Evolutionary conservation across 2,797 vertebrate species (phyloP).

Genomic region (Euthynnus affinis): DNA sequence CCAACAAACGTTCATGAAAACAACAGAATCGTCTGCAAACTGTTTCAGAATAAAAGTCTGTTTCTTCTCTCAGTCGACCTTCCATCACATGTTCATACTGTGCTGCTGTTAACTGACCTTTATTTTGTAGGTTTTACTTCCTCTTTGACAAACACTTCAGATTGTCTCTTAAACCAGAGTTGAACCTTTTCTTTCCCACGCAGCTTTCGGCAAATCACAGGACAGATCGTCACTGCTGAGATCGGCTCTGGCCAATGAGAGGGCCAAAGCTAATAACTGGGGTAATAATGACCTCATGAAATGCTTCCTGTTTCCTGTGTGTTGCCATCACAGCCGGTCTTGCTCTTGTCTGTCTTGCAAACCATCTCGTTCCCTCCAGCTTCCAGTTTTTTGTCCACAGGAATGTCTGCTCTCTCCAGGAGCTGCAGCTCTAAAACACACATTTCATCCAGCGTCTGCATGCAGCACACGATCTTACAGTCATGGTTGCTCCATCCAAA

Average conservation of each 20-base stretch:
- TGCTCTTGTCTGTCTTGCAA: conserved; percentile 56
- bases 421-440: conserved; percentile 15
- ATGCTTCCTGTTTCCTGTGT: conserved; percentile 53
- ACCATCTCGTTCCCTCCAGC: conserved; percentile 40
- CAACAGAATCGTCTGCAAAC: conserved; percentile 16
- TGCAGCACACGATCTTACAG: conserved; percentile 59
- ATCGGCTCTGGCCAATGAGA: conserved; percentile 60
- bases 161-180: conserved; percentile 11
- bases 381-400: conserved; percentile 70
- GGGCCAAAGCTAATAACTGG: conserved; percentile 66
- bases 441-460: conserved; percentile 61
- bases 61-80: too few species aligned
- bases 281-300: conserved; percentile 69
- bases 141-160: not conserved
- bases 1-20: not conserved
- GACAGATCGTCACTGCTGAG: conserved; percentile 61
- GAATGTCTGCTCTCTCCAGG: conserved; percentile 56
- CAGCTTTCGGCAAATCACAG: conserved; percentile 65
- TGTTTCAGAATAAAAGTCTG: not conserved
- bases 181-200: conserved; percentile 66
- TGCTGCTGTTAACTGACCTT: too few species aligned
- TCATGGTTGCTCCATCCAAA: conserved; percentile 40
- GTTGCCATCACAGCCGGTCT: conserved; percentile 47
- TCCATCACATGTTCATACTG: too few species aligned
- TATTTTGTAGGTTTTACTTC: not conserved